These are phyloP conservation scores for Neodiprion virginianus DNA, from an alignment of 1,140 invertebrate genomes.

Conservation along the genomic window DNA sequence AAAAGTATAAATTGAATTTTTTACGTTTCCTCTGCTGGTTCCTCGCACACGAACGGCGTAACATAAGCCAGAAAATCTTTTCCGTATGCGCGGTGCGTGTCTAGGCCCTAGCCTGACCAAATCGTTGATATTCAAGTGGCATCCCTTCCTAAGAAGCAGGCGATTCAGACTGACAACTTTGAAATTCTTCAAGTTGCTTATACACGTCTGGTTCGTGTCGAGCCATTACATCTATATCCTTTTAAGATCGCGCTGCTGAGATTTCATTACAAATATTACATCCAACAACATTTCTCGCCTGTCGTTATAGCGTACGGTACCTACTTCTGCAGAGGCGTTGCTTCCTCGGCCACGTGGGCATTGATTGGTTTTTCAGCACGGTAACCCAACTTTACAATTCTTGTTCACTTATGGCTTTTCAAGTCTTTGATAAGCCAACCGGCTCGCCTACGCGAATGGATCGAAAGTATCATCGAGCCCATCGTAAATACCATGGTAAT, in stretches of 20 bases:
- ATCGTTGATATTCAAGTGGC: constrained; percentile 48
- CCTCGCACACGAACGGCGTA: constrained; percentile 1
- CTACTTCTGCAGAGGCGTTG: neutral
- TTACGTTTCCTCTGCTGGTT: constrained; percentile 8
- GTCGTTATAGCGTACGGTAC: too few species aligned
- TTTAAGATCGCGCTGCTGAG: neutral
- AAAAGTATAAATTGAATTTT: constrained; percentile 3
- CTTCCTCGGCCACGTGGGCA: neutral
- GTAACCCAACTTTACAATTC: too few species aligned
- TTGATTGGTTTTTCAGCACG: too few species aligned
- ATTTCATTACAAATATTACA: constrained; percentile 1
- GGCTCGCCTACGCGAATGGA: too few species aligned
- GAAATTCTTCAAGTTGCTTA: constrained; percentile 37
- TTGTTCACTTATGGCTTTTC: too few species aligned
- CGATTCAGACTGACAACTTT: constrained; percentile 44
- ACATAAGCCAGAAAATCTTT: constrained; percentile 39
- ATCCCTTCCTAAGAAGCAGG: constrained; percentile 42
- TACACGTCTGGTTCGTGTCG: constrained; percentile 7
- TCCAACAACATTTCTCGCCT: neutral
- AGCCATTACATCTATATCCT: constrained; percentile 12
- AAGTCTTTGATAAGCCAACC: too few species aligned
- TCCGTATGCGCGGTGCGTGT: constrained; percentile 46
- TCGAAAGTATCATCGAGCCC: too few species aligned
- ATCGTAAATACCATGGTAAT: too few species aligned
- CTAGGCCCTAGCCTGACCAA: constrained; percentile 22